Evolutionary conservation across 2,888 invertebrate species (phyloP).

Genomic region (Malacosoma neustria): DNA sequence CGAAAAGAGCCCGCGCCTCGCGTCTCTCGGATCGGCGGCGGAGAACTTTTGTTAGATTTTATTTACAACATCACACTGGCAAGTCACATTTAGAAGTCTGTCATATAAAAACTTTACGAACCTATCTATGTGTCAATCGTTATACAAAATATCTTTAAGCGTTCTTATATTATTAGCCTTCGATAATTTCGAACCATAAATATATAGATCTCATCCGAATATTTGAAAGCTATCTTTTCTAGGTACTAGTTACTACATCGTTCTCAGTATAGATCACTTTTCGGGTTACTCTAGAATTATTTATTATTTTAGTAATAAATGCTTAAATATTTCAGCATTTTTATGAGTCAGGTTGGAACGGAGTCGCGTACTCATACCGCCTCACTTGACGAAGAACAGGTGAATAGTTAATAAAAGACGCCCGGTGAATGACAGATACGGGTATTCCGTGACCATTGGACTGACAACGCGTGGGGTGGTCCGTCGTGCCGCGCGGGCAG

Average conservation of each 20-base stretch:
- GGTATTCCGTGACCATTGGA: too few relatives aligned
- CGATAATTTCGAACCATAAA: conserved; percentile 37
- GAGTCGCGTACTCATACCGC: conserved; percentile 15
- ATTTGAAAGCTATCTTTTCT: conserved; percentile 41
- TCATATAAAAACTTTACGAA: conserved; percentile 67
- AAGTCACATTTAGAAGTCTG: conserved; percentile 67
- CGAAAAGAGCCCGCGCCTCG: conserved; percentile 31
- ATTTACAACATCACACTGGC: conserved; percentile 70
- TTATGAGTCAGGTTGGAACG: conserved; percentile 27
- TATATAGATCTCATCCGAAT: conserved; percentile 24
- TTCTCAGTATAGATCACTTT: conserved; percentile 41
- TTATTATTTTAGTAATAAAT: conserved; percentile 54
- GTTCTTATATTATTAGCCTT: conserved; percentile 55
- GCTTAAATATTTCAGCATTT: conserved; percentile 50
- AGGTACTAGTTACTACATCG: conserved; percentile 53
- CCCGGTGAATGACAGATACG: too few relatives aligned
- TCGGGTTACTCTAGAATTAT: conserved; percentile 38
- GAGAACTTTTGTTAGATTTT: conserved; percentile 34
- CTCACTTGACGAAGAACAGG: conserved; percentile 12
- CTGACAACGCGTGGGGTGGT: background rate
- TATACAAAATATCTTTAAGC: conserved; percentile 69
- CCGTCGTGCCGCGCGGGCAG: conserved; percentile 2
- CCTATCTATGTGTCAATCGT: conserved; percentile 54
- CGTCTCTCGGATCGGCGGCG: conserved; percentile 22
- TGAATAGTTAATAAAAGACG: too few relatives aligned